Evolutionary conservation across 2,888 invertebrate species (phyloP).

Genomic region (Parnassius glacialis): DNA sequence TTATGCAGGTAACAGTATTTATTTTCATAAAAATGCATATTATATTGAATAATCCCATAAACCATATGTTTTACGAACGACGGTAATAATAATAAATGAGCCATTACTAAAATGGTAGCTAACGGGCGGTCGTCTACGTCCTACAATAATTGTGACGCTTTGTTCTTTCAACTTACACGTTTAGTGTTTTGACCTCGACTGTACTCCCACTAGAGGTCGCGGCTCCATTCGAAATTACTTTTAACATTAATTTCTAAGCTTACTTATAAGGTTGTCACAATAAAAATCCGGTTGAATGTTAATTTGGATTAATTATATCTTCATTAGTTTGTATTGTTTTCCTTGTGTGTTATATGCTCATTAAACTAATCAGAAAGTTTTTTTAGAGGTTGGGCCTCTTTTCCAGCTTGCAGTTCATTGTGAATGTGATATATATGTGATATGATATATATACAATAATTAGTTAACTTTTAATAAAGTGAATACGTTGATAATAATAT

Average conservation of each 20-base stretch:
- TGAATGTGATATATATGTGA: too few species aligned
- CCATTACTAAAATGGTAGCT: constrained; percentile 35
- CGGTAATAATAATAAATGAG: constrained; percentile 1
- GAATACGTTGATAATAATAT: too few species aligned
- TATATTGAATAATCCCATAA: too few species aligned
- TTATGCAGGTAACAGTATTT: too few species aligned
- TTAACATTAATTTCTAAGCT: constrained; percentile 19
- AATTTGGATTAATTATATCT: background rate
- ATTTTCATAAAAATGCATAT: too few species aligned
- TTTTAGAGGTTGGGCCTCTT: too few species aligned
- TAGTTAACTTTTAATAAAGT: too few species aligned
- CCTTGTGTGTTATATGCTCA: too few species aligned
- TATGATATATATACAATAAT: too few species aligned
- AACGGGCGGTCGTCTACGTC: constrained; percentile 50
- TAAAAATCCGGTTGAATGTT: background rate
- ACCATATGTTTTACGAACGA: too few species aligned
- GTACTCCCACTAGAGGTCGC: constrained; percentile 53
- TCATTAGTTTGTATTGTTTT: background rate
- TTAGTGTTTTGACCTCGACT: constrained; percentile 61
- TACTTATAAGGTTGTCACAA: constrained; percentile 8
- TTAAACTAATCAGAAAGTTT: too few species aligned
- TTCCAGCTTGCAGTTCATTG: too few species aligned
- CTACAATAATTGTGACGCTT: constrained; percentile 28
- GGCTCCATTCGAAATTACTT: constrained; percentile 19
- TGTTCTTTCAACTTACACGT: constrained; percentile 30